phyloP scores from a whole-genome alignment of 2,113 vertebrate genomes.

The Pelobates fuscus region DNA sequence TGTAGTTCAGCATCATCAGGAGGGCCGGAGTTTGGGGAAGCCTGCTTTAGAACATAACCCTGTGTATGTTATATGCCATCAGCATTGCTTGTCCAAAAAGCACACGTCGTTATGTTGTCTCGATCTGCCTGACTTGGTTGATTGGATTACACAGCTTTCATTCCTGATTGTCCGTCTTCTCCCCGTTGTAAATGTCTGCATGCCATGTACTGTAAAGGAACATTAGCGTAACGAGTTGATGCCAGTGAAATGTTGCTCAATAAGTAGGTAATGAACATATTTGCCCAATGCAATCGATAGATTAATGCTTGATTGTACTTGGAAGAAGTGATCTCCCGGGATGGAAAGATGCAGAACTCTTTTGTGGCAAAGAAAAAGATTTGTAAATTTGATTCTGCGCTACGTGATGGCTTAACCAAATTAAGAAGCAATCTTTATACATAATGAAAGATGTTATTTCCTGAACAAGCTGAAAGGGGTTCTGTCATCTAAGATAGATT shows the following conservation, averaged over 20 bases:
- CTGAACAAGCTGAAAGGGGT: no score
- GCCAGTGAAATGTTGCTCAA: constrained; percentile 19
- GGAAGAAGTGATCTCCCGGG: constrained; percentile 18
- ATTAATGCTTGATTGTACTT: constrained; percentile 27
- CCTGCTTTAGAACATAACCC: no score
- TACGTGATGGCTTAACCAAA: neutral
- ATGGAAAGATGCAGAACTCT: constrained; percentile 4
- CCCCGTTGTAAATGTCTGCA: constrained; percentile 32
- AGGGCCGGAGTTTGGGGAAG: no score
- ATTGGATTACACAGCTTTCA: constrained; percentile 46
- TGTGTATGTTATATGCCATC: constrained; percentile 11
- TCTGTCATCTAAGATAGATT: no score
- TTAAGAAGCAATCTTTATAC: neutral
- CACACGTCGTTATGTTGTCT: constrained; percentile 7
- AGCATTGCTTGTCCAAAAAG: constrained; percentile 5
- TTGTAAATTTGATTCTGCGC: neutral
- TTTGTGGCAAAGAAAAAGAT: neutral
- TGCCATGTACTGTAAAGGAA: neutral
- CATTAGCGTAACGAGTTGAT: constrained; percentile 30
- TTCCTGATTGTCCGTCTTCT: constrained; percentile 14
- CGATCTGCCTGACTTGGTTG: constrained; percentile 22
- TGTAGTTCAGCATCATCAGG: no score
- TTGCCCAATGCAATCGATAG: constrained; percentile 13
- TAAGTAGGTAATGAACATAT: constrained; percentile 42
- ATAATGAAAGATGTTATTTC: no score